A percentile compares a stretch with the other conserved stretches of the same genome.
Evolutionary conservation across 2,113 vertebrate species (phyloP).

Genomic region (Gambusia affinis): DNA sequence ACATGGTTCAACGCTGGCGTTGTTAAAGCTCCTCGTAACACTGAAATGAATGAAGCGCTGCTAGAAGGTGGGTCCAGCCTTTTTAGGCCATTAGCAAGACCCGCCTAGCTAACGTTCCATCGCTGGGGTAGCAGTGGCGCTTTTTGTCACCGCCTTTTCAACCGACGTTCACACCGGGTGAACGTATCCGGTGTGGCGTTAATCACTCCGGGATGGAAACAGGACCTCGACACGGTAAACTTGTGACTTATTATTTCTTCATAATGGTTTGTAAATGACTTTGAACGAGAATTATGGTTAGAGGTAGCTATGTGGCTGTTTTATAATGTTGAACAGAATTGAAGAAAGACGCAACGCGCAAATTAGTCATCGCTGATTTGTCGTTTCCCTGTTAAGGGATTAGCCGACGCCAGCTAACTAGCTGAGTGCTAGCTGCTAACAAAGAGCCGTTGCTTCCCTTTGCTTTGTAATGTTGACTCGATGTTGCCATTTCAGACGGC

Average conservation of each 20-base stretch:
- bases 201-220: constrained; percentile 24
- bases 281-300: background rate
- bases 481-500: constrained; percentile 42
- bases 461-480: constrained; percentile 49
- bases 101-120: constrained; percentile 59
- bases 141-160: constrained; percentile 37
- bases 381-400: constrained; percentile 49
- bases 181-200: constrained; percentile 33
- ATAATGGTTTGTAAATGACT: background rate
- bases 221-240: constrained; percentile 23
- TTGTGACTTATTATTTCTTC: background rate
- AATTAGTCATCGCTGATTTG: constrained; percentile 35
- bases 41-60: constrained; percentile 30
- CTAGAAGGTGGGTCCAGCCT: constrained; percentile 48
- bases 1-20: background rate
- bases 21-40: background rate
- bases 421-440: constrained; percentile 71
- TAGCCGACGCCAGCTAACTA: constrained; percentile 61
- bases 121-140: constrained; percentile 25
- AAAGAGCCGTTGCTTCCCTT: constrained; percentile 71
- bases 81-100: constrained; percentile 60
- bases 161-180: constrained; percentile 41
- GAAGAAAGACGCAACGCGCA: constrained; percentile 37
- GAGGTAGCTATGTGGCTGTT: background rate
- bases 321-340: background rate